A percentile compares a stretch with the other conserved stretches of the same genome.
phyloP scores from a whole-genome alignment of 2,888 invertebrate species.

The Creontiades dilutus region DNA sequence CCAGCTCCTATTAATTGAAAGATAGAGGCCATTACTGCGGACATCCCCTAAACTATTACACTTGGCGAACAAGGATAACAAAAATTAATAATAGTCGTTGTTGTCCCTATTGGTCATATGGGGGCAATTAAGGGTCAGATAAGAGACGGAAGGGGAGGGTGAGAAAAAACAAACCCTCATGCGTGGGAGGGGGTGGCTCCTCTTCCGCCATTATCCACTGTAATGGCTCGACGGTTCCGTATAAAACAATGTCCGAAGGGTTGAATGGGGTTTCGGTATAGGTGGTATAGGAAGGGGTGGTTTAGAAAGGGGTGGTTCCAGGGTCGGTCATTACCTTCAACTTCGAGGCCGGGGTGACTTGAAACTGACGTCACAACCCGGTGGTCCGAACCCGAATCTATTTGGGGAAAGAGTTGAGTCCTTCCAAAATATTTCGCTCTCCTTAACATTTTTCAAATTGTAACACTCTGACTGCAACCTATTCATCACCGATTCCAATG shows the following conservation, averaged over 20 bases:
- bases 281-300: not conserved
- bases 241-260: constrained; percentile 34
- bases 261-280: not conserved
- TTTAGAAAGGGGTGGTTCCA: too few species aligned
- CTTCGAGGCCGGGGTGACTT: too few species aligned
- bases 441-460: too few species aligned
- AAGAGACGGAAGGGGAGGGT: constrained; percentile 26
- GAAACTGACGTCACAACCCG: too few species aligned
- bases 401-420: too few species aligned
- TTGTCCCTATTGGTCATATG: constrained; percentile 60
- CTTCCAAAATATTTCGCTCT: too few species aligned
- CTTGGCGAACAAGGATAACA: constrained; percentile 38
- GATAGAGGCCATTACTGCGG: constrained; percentile 29
- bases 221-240: constrained; percentile 23
- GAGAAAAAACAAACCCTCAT: constrained; percentile 37
- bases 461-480: too few species aligned
- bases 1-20: constrained; percentile 44
- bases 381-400: too few species aligned
- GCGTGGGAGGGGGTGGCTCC: not conserved
- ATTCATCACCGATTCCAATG: too few species aligned
- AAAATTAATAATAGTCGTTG: constrained; percentile 54
- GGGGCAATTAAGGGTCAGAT: constrained; percentile 61
- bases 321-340: too few species aligned
- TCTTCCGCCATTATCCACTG: constrained; percentile 16
- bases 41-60: constrained; percentile 43